Base-by-base conservation (phyloP, 37 sponge, comb jelly and placozoan genomes). In the Tethya wilhelma region DNA sequence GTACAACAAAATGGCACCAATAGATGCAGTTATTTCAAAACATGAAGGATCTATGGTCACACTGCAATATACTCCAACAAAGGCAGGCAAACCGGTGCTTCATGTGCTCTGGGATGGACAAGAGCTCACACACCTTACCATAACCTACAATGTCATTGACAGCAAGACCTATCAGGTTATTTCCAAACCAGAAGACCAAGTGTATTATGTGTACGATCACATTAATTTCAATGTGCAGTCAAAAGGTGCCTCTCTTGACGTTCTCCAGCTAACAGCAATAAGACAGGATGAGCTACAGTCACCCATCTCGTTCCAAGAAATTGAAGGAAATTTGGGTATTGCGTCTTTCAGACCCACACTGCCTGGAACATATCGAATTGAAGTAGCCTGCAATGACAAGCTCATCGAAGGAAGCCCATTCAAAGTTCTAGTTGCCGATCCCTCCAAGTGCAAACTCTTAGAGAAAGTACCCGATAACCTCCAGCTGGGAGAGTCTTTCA, bases 391-490 rank as follows among this genome's bases (percentile, higher is more conserved):
- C 49, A 80, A 62, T 17, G 84, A 82, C 44, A 33, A 67, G 33
- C 75, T 85, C 2, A 73, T 94, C 29, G 63, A 77, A 3, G 91
- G 91, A 14, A 75, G 71, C 26, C 93, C 93, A n/a, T 88, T 92
- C 58, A 30, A 28, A 0, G 71, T 93, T 11, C 25, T 63, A 26
- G 93, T 80, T 2, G 58, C 75, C n/a, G 86, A 90, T 63, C 86
- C 91, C 7, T 81, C 77, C 17, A 69, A 71, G 40, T 72, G 80
- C 56, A 59, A 56, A 28, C 78, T 81, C 30, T 38, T 59, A 44
- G 84, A 66, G 29, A 46, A 34, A 19, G 28, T 84, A 19, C 90
- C 90, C 31, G 67, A 68, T 23, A 71, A 79, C 42, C 71, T 90
- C 4, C 36, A 74, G 29, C 33, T 90, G 38, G 71, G 69, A 49